Conservation (phyloP, 1,140 invertebrate species). For the Xylocopa sonorina region DNA sequence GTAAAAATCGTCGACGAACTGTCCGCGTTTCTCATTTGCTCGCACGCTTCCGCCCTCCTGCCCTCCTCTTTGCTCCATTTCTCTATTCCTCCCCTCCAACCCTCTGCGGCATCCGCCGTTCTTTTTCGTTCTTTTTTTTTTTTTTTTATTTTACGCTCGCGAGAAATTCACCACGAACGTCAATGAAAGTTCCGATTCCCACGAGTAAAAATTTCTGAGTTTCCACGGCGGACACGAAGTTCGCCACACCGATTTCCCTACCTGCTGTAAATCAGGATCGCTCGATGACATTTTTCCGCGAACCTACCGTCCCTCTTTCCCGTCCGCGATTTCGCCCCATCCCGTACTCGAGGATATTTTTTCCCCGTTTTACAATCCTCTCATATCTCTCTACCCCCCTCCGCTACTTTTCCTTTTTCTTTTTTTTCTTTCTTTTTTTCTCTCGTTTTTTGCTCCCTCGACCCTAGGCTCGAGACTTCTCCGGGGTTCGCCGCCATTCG, state of each 20-base stretch:
- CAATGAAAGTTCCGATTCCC: constrained; percentile 62
- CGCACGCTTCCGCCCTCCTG: neutral
- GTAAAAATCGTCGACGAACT: constrained; percentile 13
- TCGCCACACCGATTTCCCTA: constrained; percentile 69
- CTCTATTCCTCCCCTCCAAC: too few relatives aligned
- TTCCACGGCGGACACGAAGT: constrained; percentile 59
- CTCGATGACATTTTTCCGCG: constrained; percentile 73
- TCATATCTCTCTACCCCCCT: constrained; percentile 27
- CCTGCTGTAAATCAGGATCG: constrained; percentile 76
- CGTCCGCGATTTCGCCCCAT: neutral
- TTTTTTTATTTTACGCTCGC: constrained; percentile 17
- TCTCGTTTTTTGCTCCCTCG: constrained; percentile 21
- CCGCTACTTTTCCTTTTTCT: too few relatives aligned
- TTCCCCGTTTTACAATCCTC: neutral
- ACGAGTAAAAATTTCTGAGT: constrained; percentile 63
- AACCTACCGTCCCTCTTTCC: constrained; percentile 30
- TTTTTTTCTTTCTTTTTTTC: constrained; percentile 21
- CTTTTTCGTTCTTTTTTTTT: neutral
- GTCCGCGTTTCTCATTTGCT: neutral
- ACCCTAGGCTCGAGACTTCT: constrained; percentile 53
- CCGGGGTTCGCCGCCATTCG: constrained; percentile 58
- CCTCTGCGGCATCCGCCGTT: too few relatives aligned
- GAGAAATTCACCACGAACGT: constrained; percentile 29
- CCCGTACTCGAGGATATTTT: constrained; percentile 22
- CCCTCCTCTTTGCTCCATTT: too few relatives aligned